These are phyloP conservation scores for Standfussiana lucernea DNA, from an alignment of 2,888 invertebrate species.

Conservation along the genomic window DNA sequence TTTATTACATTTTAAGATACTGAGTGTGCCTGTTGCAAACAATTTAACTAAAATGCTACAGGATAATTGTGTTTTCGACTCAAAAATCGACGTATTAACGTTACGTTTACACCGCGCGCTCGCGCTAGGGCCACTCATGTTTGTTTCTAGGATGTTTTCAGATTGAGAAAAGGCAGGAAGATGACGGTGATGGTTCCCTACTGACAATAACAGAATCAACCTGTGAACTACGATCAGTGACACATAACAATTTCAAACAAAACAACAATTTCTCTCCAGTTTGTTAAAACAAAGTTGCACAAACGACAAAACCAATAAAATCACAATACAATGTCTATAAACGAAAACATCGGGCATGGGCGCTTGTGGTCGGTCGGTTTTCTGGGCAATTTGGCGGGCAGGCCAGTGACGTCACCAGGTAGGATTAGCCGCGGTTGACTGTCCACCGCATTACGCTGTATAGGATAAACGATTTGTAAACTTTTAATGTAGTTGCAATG, in stretches of 20 bases:
- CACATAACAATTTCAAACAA: background rate
- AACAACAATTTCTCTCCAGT: background rate
- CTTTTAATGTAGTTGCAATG: constrained; percentile 53
- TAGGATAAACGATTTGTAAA: constrained; percentile 51
- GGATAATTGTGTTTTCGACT: no score
- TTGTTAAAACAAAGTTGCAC: background rate
- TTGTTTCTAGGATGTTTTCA: no score
- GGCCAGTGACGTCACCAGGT: constrained; percentile 52
- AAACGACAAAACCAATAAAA: constrained; percentile 40
- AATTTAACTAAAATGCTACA: no score
- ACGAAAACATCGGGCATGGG: constrained; percentile 54
- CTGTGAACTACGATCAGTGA: background rate
- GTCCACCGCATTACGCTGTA: constrained; percentile 56
- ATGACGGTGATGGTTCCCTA: no score
- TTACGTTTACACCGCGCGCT: no score
- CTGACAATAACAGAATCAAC: background rate
- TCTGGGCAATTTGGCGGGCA: constrained; percentile 59
- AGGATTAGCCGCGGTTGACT: constrained; percentile 60
- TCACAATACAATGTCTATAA: constrained; percentile 36
- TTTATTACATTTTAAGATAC: no score
- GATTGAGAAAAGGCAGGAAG: no score
- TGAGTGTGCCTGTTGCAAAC: no score
- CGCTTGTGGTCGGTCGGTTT: constrained; percentile 52
- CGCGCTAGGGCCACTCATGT: no score
- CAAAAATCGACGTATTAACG: no score